Conservation (phyloP, 2,888 invertebrate species). For the Litoditis marina region DNA sequence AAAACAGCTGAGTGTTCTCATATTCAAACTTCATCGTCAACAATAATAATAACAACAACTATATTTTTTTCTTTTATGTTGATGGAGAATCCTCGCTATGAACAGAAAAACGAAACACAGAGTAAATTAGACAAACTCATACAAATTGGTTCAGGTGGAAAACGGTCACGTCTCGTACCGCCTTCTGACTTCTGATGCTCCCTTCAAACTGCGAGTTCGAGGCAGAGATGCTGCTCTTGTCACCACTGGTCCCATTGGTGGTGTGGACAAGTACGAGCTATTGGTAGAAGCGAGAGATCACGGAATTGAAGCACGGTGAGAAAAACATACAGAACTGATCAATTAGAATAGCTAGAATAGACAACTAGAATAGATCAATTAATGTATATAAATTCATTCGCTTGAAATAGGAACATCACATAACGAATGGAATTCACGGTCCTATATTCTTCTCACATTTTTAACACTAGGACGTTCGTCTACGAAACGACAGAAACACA, state of each 20-base stretch:
- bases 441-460: too few relatives aligned
- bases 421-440: too few relatives aligned
- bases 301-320: constrained; percentile 25
- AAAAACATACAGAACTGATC: too few relatives aligned
- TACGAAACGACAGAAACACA: too few relatives aligned
- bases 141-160: constrained; percentile 27
- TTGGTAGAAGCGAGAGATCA: constrained; percentile 40
- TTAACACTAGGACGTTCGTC: too few relatives aligned
- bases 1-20: not conserved
- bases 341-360: too few relatives aligned
- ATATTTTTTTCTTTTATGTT: not conserved
- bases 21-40: not conserved
- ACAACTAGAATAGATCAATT: too few relatives aligned
- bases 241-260: constrained; percentile 20
- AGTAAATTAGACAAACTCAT: not conserved
- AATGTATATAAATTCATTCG: too few relatives aligned
- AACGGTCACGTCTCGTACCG: constrained; percentile 51
- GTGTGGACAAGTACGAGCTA: constrained; percentile 21
- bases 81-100: not conserved
- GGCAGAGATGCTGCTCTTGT: constrained; percentile 23
- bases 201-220: constrained; percentile 30
- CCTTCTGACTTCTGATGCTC: constrained; percentile 25
- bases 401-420: too few relatives aligned
- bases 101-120: not conserved
- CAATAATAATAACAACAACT: not conserved